A percentile compares a stretch with the other conserved stretches of the same genome.
These are phyloP conservation scores for Ceriagrion tenellum DNA, from an alignment of 2,888 invertebrate species.

Conservation along the genomic window DNA sequence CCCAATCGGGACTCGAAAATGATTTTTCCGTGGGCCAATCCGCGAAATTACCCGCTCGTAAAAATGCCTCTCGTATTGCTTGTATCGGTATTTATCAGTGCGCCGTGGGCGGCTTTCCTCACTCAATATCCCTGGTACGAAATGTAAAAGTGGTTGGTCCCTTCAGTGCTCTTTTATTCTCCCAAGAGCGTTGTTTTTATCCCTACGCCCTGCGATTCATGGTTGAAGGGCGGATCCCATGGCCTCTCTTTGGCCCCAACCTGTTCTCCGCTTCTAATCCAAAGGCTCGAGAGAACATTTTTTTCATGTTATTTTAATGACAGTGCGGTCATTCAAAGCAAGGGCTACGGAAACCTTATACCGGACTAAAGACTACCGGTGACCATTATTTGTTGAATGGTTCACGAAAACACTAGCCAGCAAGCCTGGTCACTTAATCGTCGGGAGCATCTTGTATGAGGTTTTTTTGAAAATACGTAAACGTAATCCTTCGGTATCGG, in stretches of 20 bases:
- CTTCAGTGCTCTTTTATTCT: neutral
- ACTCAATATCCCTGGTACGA: neutral
- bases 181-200: slow-evolving; percentile 7
- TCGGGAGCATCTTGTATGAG: neutral
- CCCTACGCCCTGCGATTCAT: neutral
- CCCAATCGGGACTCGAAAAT: slow-evolving; percentile 23
- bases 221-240: neutral
- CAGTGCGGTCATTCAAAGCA: neutral
- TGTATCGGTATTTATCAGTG: slow-evolving; percentile 24
- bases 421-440: neutral
- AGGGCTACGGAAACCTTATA: neutral
- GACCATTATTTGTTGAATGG: neutral
- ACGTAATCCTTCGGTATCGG: no score
- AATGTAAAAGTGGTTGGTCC: neutral
- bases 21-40: slow-evolving; percentile 35
- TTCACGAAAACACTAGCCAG: neutral
- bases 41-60: slow-evolving; percentile 29
- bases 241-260: neutral
- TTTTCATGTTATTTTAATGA: neutral
- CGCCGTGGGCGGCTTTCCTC: neutral
- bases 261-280: neutral
- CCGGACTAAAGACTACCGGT: neutral
- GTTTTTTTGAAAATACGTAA: neutral
- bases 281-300: neutral
- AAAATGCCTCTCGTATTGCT: slow-evolving; percentile 36